Base-by-base conservation (phyloP, 2,888 invertebrate species). In the Heliconius ethilla region DNA sequence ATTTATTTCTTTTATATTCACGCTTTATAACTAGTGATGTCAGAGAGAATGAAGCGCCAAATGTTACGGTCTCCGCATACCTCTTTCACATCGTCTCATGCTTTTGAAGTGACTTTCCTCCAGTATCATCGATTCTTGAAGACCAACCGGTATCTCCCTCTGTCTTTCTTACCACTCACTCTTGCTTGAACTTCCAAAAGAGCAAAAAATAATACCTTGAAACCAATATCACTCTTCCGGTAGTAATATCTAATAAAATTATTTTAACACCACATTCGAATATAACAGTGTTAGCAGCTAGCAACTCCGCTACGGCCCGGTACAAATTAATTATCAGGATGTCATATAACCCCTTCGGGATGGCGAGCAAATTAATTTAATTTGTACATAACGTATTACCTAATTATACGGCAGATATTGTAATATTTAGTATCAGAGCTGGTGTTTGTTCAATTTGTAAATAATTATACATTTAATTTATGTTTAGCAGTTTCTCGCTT, bases 291-390 rank as follows among this genome's bases (percentile, higher is more conserved):
- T 69, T 69, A 69, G 59, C n/a, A n/a, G 55, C n/a, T 22, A 33
- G 2, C 55, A 45, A 22, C 70, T 51, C n/a, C 13, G 33, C 59
- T 33, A 37, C 15, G 59, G 37, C n/a, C 37, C 72, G 72, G 22
- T 72, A 59, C 72, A 72, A 59, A 72, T 72, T 72, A 59, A 72
- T 55, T 72, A 59, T 37, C 33, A 59, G 33, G 29, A 29, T 72
- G 59, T 72, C 72, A 59, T 37, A 55, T 37, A 15, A 72, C 11
- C 59, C 72, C 72, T 37, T 37, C 55, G 59, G 72, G 72, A 72
- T 10, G 59, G 29, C n/a, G 72, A 33, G 33, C 37, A 33, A 72
- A 59, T 72, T 72, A 72, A 72, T 72, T 72, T 37, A 72, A 69
- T 45, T 69, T 69, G 40, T 69, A 45, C 40, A 69, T 40, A 69